Evolutionary conservation across 2,113 vertebrate genomes (phyloP), one percentile per base, ranked within the genome.

Genomic region (Triplophysa siluroides): DNA sequence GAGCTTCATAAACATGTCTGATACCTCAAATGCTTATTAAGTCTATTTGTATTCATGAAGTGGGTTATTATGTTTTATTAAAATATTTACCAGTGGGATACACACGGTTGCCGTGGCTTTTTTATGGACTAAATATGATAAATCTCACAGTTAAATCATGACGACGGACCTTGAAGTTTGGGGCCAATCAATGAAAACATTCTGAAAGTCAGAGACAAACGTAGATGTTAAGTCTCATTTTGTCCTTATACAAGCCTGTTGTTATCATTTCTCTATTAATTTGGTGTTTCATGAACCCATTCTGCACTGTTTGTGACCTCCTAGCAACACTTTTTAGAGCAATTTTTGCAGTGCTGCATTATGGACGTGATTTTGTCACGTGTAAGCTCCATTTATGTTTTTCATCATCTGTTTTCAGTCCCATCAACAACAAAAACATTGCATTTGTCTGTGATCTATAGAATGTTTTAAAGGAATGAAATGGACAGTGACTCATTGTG

Each of bases 41-140:
- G 16, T 60, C 41, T 38, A 56, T 81, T 75, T 75, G 64, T 81
- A 75, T 50, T 69, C 81, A 71, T 71, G 76, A 69, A 45, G 11
- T n/a, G 33, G 52, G 29, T 65, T 8, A 18, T 29, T 33, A 67
- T 58, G 21, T 65, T 77, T 64, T 47, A 65, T 71, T 50, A 60
- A 71, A 45, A 43, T 78, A 62, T 71, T 60, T 50, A n/a, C 29
- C 29, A 19, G 50, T n/a, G 65, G 21, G 65, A 68, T 41, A 58
- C 18, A 6, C 50, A 24, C 33, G 21, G 64, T 78, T 66, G 65
- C 50, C 24, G 18, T 78, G 63, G n/a, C 52, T 41, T 66, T 58
- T 43, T 29, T 33, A 7, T 11, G 8, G 29, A 24, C 58, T 38
- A 24, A 64, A 38, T 16, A 65, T 73, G 76, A 33, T 72, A 2